Conservation (phyloP, 2,797 vertebrate genomes). For the Acrossocheilus fasciatus region DNA sequence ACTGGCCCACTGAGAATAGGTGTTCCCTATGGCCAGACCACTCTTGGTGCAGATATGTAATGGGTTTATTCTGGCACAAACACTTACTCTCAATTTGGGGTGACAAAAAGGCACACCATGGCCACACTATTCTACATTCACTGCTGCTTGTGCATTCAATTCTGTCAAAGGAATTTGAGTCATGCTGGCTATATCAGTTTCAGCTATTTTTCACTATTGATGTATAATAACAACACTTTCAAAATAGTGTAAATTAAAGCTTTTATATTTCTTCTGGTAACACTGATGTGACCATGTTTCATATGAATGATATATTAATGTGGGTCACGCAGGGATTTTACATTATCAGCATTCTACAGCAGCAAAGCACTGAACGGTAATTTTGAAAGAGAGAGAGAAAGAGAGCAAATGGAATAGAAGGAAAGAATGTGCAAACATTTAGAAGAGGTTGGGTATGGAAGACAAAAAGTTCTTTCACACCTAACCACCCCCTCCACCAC, state of each 20-base stretch:
- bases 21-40: neutral
- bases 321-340: neutral
- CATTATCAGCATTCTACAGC: slow-evolving; percentile 12
- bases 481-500: neutral
- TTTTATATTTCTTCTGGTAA: slow-evolving; percentile 1
- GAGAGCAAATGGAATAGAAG: neutral
- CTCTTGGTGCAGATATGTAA: neutral
- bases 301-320: slow-evolving; percentile 4
- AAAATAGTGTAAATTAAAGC: neutral
- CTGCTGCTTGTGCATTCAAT: neutral
- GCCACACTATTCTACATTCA: neutral
- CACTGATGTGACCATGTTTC: slow-evolving; percentile 2
- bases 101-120: neutral
- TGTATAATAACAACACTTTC: neutral
- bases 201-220: slow-evolving; percentile 13
- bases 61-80: neutral
- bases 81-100: neutral
- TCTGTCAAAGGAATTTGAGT: neutral
- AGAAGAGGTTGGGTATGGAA: neutral
- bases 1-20: neutral
- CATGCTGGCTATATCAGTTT: neutral
- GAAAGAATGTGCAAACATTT: neutral
- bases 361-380: neutral
- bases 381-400: neutral
- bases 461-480: neutral